A percentile compares a stretch with the other conserved stretches of the same genome.
Evolutionary conservation across 2,113 vertebrate species (phyloP).

Genomic region (Anoura caudifer): DNA sequence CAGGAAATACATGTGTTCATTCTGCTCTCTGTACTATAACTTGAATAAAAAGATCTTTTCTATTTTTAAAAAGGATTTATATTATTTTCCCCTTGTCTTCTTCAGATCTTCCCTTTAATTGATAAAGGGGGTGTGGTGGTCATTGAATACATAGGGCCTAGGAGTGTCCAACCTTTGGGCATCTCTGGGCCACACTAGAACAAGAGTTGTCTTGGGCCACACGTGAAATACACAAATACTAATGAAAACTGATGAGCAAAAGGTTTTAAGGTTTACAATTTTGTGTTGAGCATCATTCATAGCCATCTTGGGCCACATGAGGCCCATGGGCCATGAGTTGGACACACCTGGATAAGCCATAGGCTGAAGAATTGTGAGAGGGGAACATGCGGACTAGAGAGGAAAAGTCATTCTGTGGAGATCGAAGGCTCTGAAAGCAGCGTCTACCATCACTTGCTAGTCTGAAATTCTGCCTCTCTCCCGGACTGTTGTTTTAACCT

Average conservation of each 20-base stretch:
- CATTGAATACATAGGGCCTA: too few species aligned
- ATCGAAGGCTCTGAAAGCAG: not conserved
- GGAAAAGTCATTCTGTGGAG: not conserved
- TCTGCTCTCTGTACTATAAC: not conserved
- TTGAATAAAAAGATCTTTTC: not conserved
- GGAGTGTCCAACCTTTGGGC: too few species aligned
- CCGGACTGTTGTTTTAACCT: not conserved
- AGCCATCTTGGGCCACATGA: too few species aligned
- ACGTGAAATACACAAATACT: too few species aligned
- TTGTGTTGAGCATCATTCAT: too few species aligned
- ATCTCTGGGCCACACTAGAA: too few species aligned
- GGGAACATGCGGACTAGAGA: not conserved
- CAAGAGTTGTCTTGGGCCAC: too few species aligned
- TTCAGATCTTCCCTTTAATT: not conserved
- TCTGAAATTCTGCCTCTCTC: not conserved
- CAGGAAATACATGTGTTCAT: not conserved
- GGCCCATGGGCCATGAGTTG: too few species aligned
- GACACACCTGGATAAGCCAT: not conserved
- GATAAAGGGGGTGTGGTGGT: not conserved
- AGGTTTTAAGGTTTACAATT: too few species aligned
- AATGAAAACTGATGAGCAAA: too few species aligned
- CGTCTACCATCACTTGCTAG: not conserved
- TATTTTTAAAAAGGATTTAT: not conserved
- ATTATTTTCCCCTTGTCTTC: not conserved
- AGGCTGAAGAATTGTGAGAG: not conserved